Conservation (phyloP, 2,113 vertebrate genomes). For the Hepsetus odoe region DNA sequence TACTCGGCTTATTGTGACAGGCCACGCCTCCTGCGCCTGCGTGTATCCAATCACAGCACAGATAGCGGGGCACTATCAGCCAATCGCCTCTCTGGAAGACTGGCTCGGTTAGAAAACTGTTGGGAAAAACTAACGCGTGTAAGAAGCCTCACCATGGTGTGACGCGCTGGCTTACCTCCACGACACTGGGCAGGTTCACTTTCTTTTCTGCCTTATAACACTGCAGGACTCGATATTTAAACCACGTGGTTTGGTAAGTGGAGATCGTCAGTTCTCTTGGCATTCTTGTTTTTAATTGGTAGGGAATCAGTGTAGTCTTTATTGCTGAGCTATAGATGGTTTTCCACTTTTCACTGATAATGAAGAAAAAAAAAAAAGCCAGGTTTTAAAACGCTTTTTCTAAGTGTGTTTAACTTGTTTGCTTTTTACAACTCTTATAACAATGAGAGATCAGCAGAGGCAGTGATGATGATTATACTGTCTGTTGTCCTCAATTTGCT, state of each 20-base stretch:
- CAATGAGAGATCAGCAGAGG: too few species aligned
- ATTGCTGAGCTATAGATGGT: neutral
- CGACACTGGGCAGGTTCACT: neutral
- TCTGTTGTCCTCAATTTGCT: too few species aligned
- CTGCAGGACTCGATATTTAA: neutral
- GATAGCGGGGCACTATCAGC: neutral
- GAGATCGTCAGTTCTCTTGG: neutral
- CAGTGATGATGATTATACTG: neutral
- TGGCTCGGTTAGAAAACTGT: neutral
- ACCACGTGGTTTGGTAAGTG: slow-evolving; percentile 17
- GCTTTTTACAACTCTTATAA: neutral
- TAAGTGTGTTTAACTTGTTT: neutral
- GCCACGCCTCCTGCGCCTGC: neutral
- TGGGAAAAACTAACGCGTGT: neutral
- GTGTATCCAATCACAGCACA: neutral
- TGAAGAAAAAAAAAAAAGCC: too few species aligned
- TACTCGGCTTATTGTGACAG: neutral
- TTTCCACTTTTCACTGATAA: too few species aligned
- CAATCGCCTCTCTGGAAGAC: neutral
- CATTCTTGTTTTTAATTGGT: neutral
- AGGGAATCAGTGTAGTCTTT: neutral
- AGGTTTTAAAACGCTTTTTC: neutral
- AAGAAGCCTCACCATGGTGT: neutral
- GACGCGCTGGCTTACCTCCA: neutral
- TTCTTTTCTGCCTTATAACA: neutral